Base-by-base conservation (phyloP, 2,888 invertebrate species). In the Anarsia innoxiella region DNA sequence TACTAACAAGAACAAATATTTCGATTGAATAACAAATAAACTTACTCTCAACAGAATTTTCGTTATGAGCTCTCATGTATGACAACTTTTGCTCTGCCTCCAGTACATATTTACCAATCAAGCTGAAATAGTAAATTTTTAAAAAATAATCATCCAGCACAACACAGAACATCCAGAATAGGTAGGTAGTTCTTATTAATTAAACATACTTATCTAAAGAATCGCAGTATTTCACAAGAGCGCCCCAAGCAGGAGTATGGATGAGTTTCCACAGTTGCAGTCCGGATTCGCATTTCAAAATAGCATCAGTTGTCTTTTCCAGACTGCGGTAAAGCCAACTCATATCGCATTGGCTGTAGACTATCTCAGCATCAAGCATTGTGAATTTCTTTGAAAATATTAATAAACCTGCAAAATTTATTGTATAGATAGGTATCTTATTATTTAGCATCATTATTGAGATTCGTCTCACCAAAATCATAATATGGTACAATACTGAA, bases 191-290 rank as follows among this genome's bases (percentile, higher is more conserved):
- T 19, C 19, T 19, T 5, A 19, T 5, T 3, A 5, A 5, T 19
- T 19, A 19, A 19, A 51, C 65, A 55, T 54, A 88, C 88, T 74
- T 83, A 45, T 91, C 90, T 45, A 91, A 80, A 35, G 72, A 72
- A 49, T 90, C 89, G 49, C 90, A 90, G 49, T 89, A 72, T 45
- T 80, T 82, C 26, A 88, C 86, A 9, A 91, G 70, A 9, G 78
- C 77, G 41, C 74, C 85, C 83, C 88, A 88, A 9, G 87, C 73
- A 0, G 88, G 88, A 0, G 90, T 91, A 10, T 87, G 72, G 26
- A 89, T 66, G 31, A 90, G 72, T 53, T 89, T 87, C 90, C 90
- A 91, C 12, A 90, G 56, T 38, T 90, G 90, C 34, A 90, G 66
- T 1, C 90, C 90, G 23, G 86, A 84, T 56, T 91, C 91, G 53